These are phyloP conservation scores for Burhinus oedicnemus DNA, from an alignment of 2,113 vertebrate species.

Conservation along the genomic window DNA sequence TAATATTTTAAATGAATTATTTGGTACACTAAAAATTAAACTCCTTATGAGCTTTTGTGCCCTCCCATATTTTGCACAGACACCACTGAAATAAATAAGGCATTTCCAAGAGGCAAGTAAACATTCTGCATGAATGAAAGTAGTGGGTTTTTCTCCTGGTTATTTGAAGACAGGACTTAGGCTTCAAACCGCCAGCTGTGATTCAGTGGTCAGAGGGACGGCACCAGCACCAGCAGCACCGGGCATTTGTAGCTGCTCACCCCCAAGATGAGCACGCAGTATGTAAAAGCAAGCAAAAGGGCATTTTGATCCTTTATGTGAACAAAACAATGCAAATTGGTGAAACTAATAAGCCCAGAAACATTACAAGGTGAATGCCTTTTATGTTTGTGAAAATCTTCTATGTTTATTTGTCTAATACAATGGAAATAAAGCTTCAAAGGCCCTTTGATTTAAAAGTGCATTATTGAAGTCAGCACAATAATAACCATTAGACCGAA, in stretches of 20 bases:
- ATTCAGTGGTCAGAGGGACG: slow-evolving; percentile 21
- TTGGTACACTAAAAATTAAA: slow-evolving; percentile 45
- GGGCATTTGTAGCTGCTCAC: background rate
- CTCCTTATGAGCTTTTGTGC: background rate
- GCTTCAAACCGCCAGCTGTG: background rate
- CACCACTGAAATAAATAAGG: background rate
- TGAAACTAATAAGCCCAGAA: slow-evolving; percentile 50
- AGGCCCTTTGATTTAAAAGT: slow-evolving; percentile 59
- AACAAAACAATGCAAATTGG: slow-evolving; percentile 64
- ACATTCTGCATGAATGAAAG: background rate
- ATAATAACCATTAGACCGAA: slow-evolving; percentile 34
- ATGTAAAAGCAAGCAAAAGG: slow-evolving; percentile 44
- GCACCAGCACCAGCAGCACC: background rate
- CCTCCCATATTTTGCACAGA: background rate
- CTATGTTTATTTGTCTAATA: slow-evolving; percentile 52
- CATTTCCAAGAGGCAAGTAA: slow-evolving; percentile 7
- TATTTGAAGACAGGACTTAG: background rate
- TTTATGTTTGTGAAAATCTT: slow-evolving; percentile 38
- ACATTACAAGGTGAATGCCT: slow-evolving; percentile 57
- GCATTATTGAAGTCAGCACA: background rate
- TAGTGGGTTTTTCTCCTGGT: background rate
- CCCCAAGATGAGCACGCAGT: background rate
- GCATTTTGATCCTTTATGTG: slow-evolving; percentile 68
- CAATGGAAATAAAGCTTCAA: slow-evolving; percentile 56
- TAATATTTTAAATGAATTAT: slow-evolving; percentile 60